Evolutionary conservation across 2,113 vertebrate genomes (phyloP), one percentile per base, ranked within the genome.

Genomic region (Lonchura striata): DNA sequence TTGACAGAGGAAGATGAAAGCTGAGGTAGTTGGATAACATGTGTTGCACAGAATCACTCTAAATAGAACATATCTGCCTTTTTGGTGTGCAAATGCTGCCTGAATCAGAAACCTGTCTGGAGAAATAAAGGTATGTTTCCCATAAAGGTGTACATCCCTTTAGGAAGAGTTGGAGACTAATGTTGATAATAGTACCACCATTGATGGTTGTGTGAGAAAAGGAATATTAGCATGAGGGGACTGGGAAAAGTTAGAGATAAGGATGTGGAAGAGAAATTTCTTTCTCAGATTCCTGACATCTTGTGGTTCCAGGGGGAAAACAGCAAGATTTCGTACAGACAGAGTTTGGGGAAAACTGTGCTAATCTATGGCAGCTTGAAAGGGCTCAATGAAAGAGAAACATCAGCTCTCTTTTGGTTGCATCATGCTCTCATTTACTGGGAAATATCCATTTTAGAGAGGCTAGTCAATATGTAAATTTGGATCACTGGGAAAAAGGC

Each of bases 181-280:
- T 0, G 4, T 33, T 33, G 33, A 4, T 33, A 30, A 4, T 9
- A 6, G 11, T 37, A 10, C 56, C 28, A 21, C 49, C 9, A 53
- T 3, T 53, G 76, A 28, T 28, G 31, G 11, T 39, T 57, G 28
- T 35, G 39, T 39, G 46, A 57, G 41, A 64, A 77, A 57, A 17
- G 23, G 19, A 57, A 17, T 22, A 16, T 31, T 22, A 44, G 30
- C 8, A 7, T 28, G 22, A 25, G 31, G 3, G 17, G 11, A 21
- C 42, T 28, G 65, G 64, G 39, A 24, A 61, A 79, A 60, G 12
- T 37, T 31, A 27, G 25, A 41, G 25, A 25, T 65, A 39, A 63
- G 10, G 7, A 50, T 52, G 10, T 53, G 50, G 35, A 61, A 59
- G 68, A 64, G 16, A 35, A 30, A 14, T 57, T 74, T 33, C 2